Conservation (phyloP, 1,140 invertebrate genomes). For the Drosophila chauvacae region DNA sequence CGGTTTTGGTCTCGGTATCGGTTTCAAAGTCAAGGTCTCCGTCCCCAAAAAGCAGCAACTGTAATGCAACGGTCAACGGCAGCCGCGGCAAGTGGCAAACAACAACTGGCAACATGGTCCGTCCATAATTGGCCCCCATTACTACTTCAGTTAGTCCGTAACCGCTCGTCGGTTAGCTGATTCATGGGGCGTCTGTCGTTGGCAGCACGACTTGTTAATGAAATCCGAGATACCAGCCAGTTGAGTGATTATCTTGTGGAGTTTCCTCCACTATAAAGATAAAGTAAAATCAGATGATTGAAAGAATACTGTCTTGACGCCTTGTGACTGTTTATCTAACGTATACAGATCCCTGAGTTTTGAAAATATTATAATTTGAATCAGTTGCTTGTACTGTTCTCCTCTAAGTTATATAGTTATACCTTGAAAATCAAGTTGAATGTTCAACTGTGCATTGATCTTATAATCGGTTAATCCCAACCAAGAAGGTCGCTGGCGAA, state of each 20-base stretch:
- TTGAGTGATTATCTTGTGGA: not conserved
- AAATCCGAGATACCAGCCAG: constrained; percentile 9
- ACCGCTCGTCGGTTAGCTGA: constrained; percentile 36
- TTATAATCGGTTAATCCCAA: constrained; percentile 3
- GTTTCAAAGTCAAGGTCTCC: constrained; percentile 76
- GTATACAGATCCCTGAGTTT: too few species aligned
- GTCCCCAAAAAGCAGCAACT: constrained; percentile 8
- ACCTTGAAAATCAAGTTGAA: not conserved
- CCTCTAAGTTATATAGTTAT: not conserved
- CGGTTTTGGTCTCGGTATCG: constrained; percentile 19
- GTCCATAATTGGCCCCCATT: constrained; percentile 72
- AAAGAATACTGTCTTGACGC: not conserved
- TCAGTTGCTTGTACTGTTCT: too few species aligned
- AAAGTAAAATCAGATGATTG: not conserved
- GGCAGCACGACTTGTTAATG: constrained; percentile 28
- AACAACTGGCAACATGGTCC: constrained; percentile 39
- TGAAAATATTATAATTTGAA: too few species aligned
- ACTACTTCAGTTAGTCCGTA: constrained; percentile 44
- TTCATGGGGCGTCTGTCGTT: constrained; percentile 37
- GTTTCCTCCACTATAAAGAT: not conserved
- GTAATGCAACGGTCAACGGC: constrained; percentile 42
- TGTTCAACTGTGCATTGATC: not conserved
- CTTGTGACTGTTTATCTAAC: not conserved
- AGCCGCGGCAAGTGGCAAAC: constrained; percentile 9
- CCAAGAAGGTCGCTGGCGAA: constrained; percentile 15